Evolutionary conservation across 2,888 invertebrate species (phyloP).

Genomic region (Lithosia quadra): DNA sequence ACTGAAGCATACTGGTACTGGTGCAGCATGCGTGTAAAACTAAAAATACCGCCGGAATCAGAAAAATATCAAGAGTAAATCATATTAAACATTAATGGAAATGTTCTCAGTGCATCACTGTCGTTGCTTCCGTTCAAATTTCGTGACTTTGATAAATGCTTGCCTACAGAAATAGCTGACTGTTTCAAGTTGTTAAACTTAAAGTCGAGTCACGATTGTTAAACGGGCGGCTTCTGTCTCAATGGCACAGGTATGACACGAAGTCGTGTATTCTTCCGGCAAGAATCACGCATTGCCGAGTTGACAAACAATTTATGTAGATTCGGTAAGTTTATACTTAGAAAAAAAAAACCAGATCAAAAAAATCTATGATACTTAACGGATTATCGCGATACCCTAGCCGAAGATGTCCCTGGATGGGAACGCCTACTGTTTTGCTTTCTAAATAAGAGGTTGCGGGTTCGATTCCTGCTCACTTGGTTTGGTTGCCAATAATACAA

Average conservation of each 20-base stretch:
- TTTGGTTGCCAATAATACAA: no score
- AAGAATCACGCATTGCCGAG: conserved; percentile 45
- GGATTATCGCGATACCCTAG: no score
- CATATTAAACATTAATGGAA: background rate
- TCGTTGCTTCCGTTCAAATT: conserved; percentile 34
- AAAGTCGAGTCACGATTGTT: conserved; percentile 55
- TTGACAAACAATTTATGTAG: background rate
- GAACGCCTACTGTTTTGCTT: no score
- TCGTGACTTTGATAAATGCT: conserved; percentile 50
- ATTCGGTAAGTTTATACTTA: background rate
- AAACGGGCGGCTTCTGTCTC: conserved; percentile 37
- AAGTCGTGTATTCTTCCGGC: conserved; percentile 37
- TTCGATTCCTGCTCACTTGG: no score
- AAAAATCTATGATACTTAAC: no score
- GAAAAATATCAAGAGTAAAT: no score
- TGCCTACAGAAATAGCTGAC: conserved; percentile 44
- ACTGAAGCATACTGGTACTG: no score
- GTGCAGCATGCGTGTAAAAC: no score
- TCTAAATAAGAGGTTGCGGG: no score
- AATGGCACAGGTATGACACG: conserved; percentile 46
- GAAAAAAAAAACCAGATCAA: no score
- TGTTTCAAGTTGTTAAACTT: conserved; percentile 56
- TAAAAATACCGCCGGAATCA: no score
- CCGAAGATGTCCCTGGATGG: no score
- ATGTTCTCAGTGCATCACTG: background rate